Percentiles rank a stretch among this genome's conserved stretches.
Conservation (phyloP, 2,888 invertebrate species). For the Leucozona laternaria region DNA sequence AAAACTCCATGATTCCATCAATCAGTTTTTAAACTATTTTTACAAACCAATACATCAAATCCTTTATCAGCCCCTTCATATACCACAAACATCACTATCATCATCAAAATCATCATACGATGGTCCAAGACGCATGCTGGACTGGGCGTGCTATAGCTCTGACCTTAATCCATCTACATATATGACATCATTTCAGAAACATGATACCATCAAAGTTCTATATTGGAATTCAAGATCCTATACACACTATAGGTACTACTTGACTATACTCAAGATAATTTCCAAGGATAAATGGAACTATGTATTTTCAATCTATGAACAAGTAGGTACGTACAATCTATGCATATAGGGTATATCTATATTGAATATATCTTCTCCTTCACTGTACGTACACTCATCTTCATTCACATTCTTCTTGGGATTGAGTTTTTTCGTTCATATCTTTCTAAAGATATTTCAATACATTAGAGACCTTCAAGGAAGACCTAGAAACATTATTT, state of each 20-base stretch:
- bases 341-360: not conserved
- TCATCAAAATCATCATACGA: not conserved
- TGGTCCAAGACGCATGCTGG: not conserved
- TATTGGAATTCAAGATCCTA: slow-evolving; percentile 59
- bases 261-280: slow-evolving; percentile 63
- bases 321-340: not conserved
- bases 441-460: slow-evolving; percentile 43
- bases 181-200: slow-evolving; percentile 58
- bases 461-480: slow-evolving; percentile 27
- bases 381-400: not conserved
- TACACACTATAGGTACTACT: no score
- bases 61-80: not conserved
- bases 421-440: slow-evolving; percentile 59
- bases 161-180: slow-evolving; percentile 10
- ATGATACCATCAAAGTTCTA: slow-evolving; percentile 47
- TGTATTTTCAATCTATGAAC: slow-evolving; percentile 23
- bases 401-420: slow-evolving; percentile 3
- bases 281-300: slow-evolving; percentile 66
- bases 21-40: not conserved
- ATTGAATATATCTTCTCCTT: not conserved
- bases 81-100: not conserved
- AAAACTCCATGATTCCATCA: no score
- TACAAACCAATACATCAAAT: not conserved
- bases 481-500: slow-evolving; percentile 38
- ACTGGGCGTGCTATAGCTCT: slow-evolving; percentile 10